Evolutionary conservation across 2,888 invertebrate species (phyloP), one percentile per base, ranked within the genome.

Genomic region (Ephialtes manifestator): DNA sequence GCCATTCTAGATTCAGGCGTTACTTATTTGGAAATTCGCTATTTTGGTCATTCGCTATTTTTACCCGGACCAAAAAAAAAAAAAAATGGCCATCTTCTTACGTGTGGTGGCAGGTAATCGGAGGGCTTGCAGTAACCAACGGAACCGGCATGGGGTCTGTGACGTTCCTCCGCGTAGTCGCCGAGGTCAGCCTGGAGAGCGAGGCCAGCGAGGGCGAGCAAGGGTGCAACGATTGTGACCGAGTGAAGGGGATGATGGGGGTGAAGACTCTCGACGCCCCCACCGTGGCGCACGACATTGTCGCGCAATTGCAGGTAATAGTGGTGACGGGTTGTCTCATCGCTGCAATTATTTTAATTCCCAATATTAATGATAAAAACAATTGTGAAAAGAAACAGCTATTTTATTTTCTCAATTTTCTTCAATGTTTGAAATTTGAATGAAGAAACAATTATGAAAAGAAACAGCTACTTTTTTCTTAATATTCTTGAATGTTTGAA

Each of bases 221-320:
- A 94, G 74, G 97, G 96, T 93, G 95, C 96, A 94, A 96, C 97
- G 93, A 96, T 95, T 84, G 96, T 95, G 86, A 96, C 95, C 87
- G 97, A 96, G 88, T 94, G 94, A 77, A 95, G 87, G 88, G 94
- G 94, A 89, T 94, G 93, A 87, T 94, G 93, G 77, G 92, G 90
- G 87, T 94, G 93, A 84, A 94, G 92, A 81, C 92, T 94, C 86
- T 94, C 94, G 85, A 94, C 93, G 84, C 92, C 94, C 68, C 94
- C 93, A 63, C 94, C 94, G 92, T 95, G 93, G 92, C 95, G 95
- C 83, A 96, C 94, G 82, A 96, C 95, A 95, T 99, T 99, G 95
- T 98, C 97, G 87, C 98, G 97, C 93, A 99, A 95, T 95, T 99
- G 99, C 90, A 98, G 96, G 95, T 98, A 99, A 95, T 99, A 99